phyloP scores from a whole-genome alignment of 2,888 invertebrate genomes.

The Limnephilus lunatus region DNA sequence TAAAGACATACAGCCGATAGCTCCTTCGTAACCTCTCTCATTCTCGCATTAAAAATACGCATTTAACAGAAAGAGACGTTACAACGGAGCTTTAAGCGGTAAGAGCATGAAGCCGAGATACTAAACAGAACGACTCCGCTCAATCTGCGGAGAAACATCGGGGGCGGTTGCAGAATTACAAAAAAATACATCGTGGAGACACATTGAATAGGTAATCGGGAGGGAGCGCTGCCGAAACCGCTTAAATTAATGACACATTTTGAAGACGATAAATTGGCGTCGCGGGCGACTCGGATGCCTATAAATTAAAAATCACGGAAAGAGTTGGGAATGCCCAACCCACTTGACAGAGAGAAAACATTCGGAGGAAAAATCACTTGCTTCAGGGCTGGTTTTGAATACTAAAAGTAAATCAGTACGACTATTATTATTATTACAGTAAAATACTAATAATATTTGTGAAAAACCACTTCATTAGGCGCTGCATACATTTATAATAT shows the following conservation, averaged over 20 bases:
- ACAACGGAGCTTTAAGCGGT: background rate
- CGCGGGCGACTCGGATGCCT: conserved; percentile 56
- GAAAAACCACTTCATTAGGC: too few species aligned
- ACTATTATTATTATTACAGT: too few species aligned
- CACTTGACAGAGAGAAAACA: conserved; percentile 28
- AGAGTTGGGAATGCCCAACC: conserved; percentile 49
- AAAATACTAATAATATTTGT: too few species aligned
- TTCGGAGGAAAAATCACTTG: background rate
- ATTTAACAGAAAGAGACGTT: background rate
- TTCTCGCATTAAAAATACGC: background rate
- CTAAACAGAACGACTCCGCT: conserved; percentile 14
- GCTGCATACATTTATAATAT: too few species aligned
- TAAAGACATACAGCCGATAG: background rate
- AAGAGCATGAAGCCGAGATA: background rate
- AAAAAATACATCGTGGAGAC: conserved; percentile 62
- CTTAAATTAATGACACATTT: conserved; percentile 65
- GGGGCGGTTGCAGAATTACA: conserved; percentile 60
- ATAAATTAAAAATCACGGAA: conserved; percentile 60
- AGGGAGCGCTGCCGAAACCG: conserved; percentile 52
- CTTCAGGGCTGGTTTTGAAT: background rate
- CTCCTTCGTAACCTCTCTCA: background rate
- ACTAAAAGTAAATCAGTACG: background rate
- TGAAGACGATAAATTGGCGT: conserved; percentile 64
- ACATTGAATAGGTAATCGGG: conserved; percentile 61
- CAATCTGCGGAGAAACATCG: conserved; percentile 56